Evolutionary conservation across 2,888 invertebrate species (phyloP), one percentile per base, ranked within the genome.

Genomic region (Megastigmus dorsalis): DNA sequence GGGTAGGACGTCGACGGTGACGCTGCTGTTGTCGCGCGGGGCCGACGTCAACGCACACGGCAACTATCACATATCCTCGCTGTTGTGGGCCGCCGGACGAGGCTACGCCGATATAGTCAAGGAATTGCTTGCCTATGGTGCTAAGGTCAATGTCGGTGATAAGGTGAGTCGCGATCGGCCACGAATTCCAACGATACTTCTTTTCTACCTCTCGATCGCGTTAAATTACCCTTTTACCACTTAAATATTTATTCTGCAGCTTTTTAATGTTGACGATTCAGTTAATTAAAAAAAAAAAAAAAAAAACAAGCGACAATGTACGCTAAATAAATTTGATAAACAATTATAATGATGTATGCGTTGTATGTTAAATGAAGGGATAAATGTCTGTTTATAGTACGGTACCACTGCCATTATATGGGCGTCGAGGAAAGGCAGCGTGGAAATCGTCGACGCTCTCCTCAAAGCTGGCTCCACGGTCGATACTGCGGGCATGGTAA

Each of bases 1-100:
- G 88, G 98, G 96, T 6, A 92, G 93, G 80, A 91, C 92, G 33
- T 92, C 94, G 41, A 92, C 95, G 75, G 97, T 95, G 41, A 90
- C 92, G 41, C 86, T 94, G 68, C 89, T 99, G 50, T 88, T 99
- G 79, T 94, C 95, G 78, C 93, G 93, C 80, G 95, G 95, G 36
- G 97, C 98, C 0, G 97, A 98, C 87, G 95, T 97, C 5, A 97
- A 98, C 88, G 94, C 97, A 0, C 96, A 97, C 84, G 99, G 98
- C 71, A 97, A 98, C 89, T 97, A 95, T 89, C 97, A 97, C 86
- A 95, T 98, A 79, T 95, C 93, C 2, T 96, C 98, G 0, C 88
- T 99, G 74, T 92, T 97, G 67, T 99, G 98, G 97, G 97, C 98
- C 0, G 93, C 97, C 1, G 98, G 99, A 0, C 91, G 99, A 73